Evolutionary conservation across 2,113 vertebrate species (phyloP), one percentile per base, ranked within the genome.

Genomic region (Rhombomys opimus): DNA sequence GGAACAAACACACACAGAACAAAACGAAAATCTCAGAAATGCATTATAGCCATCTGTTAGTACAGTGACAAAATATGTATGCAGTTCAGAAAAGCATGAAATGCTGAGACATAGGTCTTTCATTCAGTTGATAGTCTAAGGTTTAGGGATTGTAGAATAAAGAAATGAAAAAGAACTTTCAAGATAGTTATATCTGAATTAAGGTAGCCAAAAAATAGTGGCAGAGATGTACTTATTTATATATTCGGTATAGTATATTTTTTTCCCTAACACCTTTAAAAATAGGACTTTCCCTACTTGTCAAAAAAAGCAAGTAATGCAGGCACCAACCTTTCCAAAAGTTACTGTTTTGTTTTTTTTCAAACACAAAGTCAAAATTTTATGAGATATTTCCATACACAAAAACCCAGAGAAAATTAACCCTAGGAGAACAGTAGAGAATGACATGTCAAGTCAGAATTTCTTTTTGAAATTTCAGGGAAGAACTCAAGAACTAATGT

Each of bases 121-220:
- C 9, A 63, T 85, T 46, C 78, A 30, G 22, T 81, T 72, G 77
- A 46, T 38, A 87, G 78, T 70, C 10, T 91, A 86, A 94, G 84
- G n/a, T 91, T 89, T 87, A 38, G 14, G 8, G 2, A 25, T 15
- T 94, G 80, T 59, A 46, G 23, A 65, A 38, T n/a, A 46, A 90
- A 96, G 2, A 57, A 25, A 90, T 70, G 65, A 90, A 72, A 93
- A 91, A 93, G 4, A n/a, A 46, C 32, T 61, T 85, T 95, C 87
- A 81, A 95, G 92, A 95, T 68, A 94, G 32, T 52, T 87, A 14
- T 59, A 32, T 94, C 52, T 96, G 50, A 92, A 87, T 87, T 50
- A 70, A 84, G 77, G n/a, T 68, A 89, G 22, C 54, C n/a, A 96
- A 93, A 46, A 97, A 91, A 89, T 82, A 80, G 57, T 77, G 20